Base-by-base conservation (phyloP, 2,113 vertebrate species). In the Antigone vipio region DNA sequence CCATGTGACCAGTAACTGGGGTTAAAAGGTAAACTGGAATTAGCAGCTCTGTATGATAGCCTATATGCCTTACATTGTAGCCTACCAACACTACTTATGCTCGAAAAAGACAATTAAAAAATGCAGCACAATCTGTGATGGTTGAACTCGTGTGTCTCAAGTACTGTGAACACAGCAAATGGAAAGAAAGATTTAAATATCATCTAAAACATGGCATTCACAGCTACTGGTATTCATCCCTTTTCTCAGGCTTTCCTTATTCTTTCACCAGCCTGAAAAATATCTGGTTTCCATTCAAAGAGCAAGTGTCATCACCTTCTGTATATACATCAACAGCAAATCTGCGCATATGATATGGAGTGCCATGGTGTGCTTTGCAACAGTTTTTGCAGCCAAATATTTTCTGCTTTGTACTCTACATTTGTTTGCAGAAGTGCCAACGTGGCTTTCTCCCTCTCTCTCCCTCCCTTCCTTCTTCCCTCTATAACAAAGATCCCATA, bases 381-480 rank as follows among this genome's bases (percentile, higher is more conserved):
- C 85, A 79, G 72, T 74, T 96, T 98, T 95, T 94, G 64, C 93
- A 98, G 95, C 95, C 85, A 91, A 97, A 49, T 96, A 96, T 98
- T 97, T 98, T 97, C 89, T 91, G 89, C 62, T 93, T 97, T 95
- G 85, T 97, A 74, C 67, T 97, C 95, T 93, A 73, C 53, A 35
- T 97, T 88, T 98, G 93, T 91, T 96, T 22, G 26, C 80, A 93
- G 85, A 97, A 95, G 91, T 94, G 92, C 95, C 94, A 98, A 94
- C 82, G 94, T 69, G 80, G 86, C 94, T 93, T 92, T 97, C 77
- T 96, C 93, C 81, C 89, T 52, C 67, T 75, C 32, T 92, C 85
- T 50, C 35, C 63, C 56, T 71, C 16, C 13, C 12, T 89, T 56
- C 13, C 12, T 89, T 56, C 14, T 34, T 75, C 16, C 20, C 15